These are phyloP conservation scores for Syrrhaptes paradoxus DNA, from an alignment of 2,113 vertebrate species.

Conservation along the genomic window DNA sequence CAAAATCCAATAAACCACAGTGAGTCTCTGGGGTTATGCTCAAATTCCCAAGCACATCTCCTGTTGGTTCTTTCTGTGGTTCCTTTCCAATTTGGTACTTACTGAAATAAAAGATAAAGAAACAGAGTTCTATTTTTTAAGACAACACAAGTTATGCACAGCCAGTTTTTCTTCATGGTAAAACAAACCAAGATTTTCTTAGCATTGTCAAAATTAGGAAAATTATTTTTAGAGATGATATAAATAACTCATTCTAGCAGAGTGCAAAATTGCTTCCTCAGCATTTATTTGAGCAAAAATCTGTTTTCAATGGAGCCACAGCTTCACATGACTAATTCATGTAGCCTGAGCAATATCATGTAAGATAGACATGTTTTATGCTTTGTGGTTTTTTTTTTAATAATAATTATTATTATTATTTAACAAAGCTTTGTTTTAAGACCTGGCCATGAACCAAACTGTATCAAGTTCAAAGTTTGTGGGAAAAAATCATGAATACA, in stretches of 20 bases:
- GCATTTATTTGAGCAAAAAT: constrained; percentile 33
- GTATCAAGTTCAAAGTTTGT: constrained; percentile 6
- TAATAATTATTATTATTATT: not conserved
- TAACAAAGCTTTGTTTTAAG: not conserved
- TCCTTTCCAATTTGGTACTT: not conserved
- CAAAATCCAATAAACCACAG: not conserved
- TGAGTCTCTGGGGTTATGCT: not conserved
- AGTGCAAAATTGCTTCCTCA: constrained; percentile 23
- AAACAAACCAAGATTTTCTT: not conserved
- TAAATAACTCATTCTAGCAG: constrained; percentile 7
- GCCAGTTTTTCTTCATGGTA: not conserved
- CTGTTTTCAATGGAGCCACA: constrained; percentile 33
- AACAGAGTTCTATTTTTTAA: not conserved
- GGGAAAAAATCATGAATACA: not conserved
- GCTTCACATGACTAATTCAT: not conserved
- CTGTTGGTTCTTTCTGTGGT: not conserved
- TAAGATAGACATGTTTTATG: not conserved
- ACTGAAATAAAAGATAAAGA: not conserved
- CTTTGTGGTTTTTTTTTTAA: not conserved
- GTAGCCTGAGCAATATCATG: constrained; percentile 1
- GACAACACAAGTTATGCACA: not conserved
- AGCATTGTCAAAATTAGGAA: constrained; percentile 6
- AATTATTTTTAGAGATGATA: constrained; percentile 1
- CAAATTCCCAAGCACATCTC: not conserved
- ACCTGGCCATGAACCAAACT: constrained; percentile 2